Evolutionary conservation across 2,797 vertebrate species (phyloP).

Genomic region (Bufotes viridis): DNA sequence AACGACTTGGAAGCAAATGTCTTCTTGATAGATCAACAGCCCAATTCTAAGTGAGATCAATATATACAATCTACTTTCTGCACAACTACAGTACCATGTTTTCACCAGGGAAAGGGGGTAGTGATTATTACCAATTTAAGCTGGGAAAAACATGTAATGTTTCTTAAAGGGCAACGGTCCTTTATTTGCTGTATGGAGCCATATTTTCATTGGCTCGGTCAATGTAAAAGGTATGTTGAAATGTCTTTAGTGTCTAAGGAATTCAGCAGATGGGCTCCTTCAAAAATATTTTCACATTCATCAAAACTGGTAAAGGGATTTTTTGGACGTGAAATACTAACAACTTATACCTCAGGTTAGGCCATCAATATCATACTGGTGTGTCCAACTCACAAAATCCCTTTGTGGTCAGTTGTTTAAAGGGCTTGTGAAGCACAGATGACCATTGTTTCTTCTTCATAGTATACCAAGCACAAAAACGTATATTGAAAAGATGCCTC

Average conservation of each 20-base stretch:
- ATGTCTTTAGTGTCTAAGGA: not conserved
- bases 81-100: not conserved
- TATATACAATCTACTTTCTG: constrained; percentile 27
- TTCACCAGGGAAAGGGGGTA: not conserved
- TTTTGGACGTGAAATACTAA: no score
- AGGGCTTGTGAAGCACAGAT: no score
- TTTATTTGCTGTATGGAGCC: not conserved
- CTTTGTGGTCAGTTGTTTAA: no score
- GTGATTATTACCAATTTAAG: not conserved
- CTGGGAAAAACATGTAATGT: not conserved
- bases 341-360: no score
- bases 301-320: not conserved
- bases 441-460: no score
- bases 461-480: no score
- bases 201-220: not conserved
- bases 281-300: not conserved
- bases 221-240: not conserved
- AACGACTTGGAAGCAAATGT: not conserved
- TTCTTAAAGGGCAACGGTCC: not conserved
- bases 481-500: no score
- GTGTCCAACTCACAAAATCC: no score
- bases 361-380: no score
- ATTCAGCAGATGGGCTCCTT: not conserved
- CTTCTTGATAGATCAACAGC: constrained; percentile 36
- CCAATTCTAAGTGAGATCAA: constrained; percentile 50